Evolutionary conservation across 2,888 invertebrate species (phyloP), one percentile per base, ranked within the genome.

Genomic region (Drosophila gaucha): DNA sequence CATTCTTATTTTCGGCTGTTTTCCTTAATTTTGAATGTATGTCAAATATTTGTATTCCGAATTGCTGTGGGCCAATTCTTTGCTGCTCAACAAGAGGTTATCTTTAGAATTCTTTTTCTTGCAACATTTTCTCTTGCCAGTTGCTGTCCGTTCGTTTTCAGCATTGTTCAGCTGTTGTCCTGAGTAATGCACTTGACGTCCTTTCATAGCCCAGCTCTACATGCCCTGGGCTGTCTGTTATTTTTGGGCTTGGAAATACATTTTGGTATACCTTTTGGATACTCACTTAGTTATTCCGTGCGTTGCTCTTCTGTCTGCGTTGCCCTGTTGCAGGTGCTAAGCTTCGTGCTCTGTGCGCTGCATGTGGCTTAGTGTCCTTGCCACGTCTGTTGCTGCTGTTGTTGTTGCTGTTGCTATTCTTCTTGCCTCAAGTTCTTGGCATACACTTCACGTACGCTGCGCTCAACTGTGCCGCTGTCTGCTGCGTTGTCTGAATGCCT

Each of bases 401-500:
- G 18, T 9, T 31, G 36, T 35, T 56, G 18, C 33, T 55, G 63
- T 39, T 49, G 39, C 18, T 43, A 44, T 28, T 6, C 47, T 70
- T 18, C 50, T 70, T 67, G 69, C 41, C 59, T 56, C 59, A 68
- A 63, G 70, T 76, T 72, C 62, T 84, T 85, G 36, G 68, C 76
- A 84, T 59, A 78, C 83, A 78, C 85, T 84, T 78, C 85, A 84
- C 83, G 83, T 84, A 78, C 80, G 63, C 74, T 76, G 67, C 70
- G 80, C 70, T 68, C 68, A 64, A 69, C 80, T 69, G 78, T 64
- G 78, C 66, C 56, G 78, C 66, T 60, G 79, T 69, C 77, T 78
- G 75, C 64, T 71, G 71, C 77, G 74, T 79, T 84, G 77, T 80
- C 80, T 89, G 80, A 89, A 89, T 88, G 86, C 89, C 77, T 83